Evolutionary conservation across 2,797 vertebrate genomes (phyloP).

Genomic region (Fistularia commersonii): DNA sequence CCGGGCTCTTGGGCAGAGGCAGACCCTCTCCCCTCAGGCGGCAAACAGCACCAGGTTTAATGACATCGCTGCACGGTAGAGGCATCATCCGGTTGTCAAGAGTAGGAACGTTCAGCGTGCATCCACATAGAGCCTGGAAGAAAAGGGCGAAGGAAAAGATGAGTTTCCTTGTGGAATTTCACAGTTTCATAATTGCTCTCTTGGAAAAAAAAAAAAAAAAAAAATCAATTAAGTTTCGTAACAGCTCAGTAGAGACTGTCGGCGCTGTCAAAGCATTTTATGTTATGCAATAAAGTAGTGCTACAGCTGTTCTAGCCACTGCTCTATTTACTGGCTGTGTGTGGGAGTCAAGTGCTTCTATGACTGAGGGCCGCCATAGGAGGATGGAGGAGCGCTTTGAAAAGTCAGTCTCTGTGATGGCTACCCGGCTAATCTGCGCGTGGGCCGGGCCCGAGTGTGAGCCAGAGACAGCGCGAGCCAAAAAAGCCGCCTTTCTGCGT

Average conservation of each 20-base stretch:
- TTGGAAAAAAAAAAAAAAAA: too few species aligned
- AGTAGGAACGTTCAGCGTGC: constrained; percentile 94
- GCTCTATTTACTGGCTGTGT: constrained; percentile 37
- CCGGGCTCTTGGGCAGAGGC: constrained; percentile 88
- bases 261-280: neutral
- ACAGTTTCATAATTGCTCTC: constrained; percentile 27
- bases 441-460: constrained; percentile 53
- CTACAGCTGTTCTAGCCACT: constrained; percentile 54
- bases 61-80: constrained; percentile 90
- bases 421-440: constrained; percentile 62
- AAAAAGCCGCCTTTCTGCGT: constrained; percentile 35
- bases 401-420: constrained; percentile 58
- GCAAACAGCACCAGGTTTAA: constrained; percentile 90
- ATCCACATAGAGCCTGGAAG: constrained; percentile 90
- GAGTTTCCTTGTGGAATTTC: constrained; percentile 14
- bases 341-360: constrained; percentile 62
- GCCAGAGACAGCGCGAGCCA: constrained; percentile 41
- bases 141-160: constrained; percentile 7
- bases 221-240: too few species aligned
- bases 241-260: too few species aligned
- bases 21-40: constrained; percentile 93
- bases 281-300: constrained; percentile 52
- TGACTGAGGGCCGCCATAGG: constrained; percentile 46
- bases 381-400: constrained; percentile 58
- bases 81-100: constrained; percentile 92